These are phyloP conservation scores for Enteromius thamalakanensis DNA, from an alignment of 2,797 vertebrate genomes.

Conservation along the genomic window DNA sequence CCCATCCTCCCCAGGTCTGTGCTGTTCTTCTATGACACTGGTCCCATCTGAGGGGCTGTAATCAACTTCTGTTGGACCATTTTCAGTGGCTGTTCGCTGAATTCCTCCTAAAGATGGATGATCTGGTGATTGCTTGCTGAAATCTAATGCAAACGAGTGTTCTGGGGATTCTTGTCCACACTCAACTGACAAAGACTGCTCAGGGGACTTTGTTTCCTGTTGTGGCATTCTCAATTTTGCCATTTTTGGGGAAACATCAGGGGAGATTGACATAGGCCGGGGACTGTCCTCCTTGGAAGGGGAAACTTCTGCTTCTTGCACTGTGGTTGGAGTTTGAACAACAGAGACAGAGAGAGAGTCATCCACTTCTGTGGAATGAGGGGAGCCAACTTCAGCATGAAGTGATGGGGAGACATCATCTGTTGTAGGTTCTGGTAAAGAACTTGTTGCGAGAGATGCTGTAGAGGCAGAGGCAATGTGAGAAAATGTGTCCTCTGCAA, in stretches of 20 bases:
- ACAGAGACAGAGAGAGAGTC: slow-evolving; percentile 98
- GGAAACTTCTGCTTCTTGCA: slow-evolving; percentile 93
- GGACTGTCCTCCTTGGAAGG: slow-evolving; percentile 93
- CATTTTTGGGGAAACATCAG: slow-evolving; percentile 91
- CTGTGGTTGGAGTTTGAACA: slow-evolving; percentile 92
- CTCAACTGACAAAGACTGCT: slow-evolving; percentile 90
- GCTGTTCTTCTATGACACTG: slow-evolving; percentile 73
- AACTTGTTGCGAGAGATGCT: slow-evolving; percentile 93
- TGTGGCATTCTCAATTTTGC: slow-evolving; percentile 81
- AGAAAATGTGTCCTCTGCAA: slow-evolving; percentile 95
- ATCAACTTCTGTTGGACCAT: slow-evolving; percentile 94
- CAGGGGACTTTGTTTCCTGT: slow-evolving; percentile 86
- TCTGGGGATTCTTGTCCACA: slow-evolving; percentile 91
- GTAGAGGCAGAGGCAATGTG: slow-evolving; percentile 96
- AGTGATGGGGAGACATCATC: slow-evolving; percentile 92
- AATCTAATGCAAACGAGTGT: slow-evolving; percentile 92
- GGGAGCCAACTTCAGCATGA: slow-evolving; percentile 95
- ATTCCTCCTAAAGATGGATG: slow-evolving; percentile 75
- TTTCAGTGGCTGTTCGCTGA: slow-evolving; percentile 84
- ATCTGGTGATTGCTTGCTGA: slow-evolving; percentile 93
- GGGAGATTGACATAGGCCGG: slow-evolving; percentile 96
- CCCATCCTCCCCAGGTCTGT: slow-evolving; percentile 66
- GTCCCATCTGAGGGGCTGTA: slow-evolving; percentile 86
- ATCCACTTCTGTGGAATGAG: slow-evolving; percentile 96
- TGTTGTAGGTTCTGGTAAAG: slow-evolving; percentile 93